A percentile compares a stretch with the other conserved stretches of the same genome.
phyloP scores from a whole-genome alignment of 2,888 invertebrate species.

The Acrobasis consociella region DNA sequence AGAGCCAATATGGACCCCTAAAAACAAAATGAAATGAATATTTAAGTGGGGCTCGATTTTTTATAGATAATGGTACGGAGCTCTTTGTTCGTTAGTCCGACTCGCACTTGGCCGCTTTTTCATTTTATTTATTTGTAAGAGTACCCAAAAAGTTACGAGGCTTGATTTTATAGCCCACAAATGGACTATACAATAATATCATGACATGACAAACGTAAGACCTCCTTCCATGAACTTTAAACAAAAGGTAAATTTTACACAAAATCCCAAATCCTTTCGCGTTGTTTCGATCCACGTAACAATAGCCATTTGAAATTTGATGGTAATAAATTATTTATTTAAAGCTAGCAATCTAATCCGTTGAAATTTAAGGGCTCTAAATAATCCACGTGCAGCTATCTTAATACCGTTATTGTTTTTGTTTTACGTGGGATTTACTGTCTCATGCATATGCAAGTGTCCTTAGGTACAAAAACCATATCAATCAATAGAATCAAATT shows the following conservation, averaged over 20 bases:
- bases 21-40: no score
- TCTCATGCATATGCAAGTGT: not conserved
- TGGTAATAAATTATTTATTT: slow-evolving; percentile 20
- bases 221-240: not conserved
- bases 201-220: no score
- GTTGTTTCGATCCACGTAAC: slow-evolving; percentile 2
- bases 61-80: no score
- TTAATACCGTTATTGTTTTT: slow-evolving; percentile 23
- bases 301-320: slow-evolving; percentile 20
- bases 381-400: slow-evolving; percentile 19
- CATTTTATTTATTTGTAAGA: no score
- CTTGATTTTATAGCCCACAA: no score
- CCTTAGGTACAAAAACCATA: not conserved
- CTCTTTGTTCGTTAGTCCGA: no score
- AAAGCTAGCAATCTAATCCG: slow-evolving; percentile 17
- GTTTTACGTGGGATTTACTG: slow-evolving; percentile 20
- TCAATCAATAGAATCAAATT: no score
- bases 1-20: no score
- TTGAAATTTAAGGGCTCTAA: slow-evolving; percentile 20
- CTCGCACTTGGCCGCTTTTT: no score
- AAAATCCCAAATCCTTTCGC: not conserved
- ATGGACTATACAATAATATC: no score
- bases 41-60: no score
- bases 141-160: no score
- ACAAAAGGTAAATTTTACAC: not conserved